Evolutionary conservation across 2,888 invertebrate genomes (phyloP).

Genomic region (Habroteleia sp.): DNA sequence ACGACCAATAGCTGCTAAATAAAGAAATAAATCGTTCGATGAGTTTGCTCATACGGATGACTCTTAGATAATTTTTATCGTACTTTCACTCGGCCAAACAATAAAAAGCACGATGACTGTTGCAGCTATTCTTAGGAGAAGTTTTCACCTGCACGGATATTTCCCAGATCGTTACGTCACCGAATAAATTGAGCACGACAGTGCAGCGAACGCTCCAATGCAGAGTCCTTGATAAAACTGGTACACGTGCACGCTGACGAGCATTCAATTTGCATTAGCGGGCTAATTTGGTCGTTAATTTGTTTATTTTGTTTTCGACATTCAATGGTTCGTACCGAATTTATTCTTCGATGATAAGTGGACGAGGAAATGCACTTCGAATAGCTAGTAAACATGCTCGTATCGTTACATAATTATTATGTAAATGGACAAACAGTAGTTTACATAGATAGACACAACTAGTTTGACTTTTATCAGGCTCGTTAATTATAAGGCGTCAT

Average conservation of each 20-base stretch:
- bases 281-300: slow-evolving; percentile 35
- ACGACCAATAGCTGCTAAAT: neutral
- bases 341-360: slow-evolving; percentile 7
- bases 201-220: slow-evolving; percentile 49
- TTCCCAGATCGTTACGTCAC: slow-evolving; percentile 57
- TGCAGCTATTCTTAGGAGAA: slow-evolving; percentile 29
- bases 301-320: slow-evolving; percentile 23
- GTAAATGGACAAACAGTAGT: too few relatives aligned
- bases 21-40: slow-evolving; percentile 26
- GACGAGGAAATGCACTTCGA: neutral
- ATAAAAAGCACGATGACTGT: slow-evolving; percentile 33
- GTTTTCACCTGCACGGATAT: slow-evolving; percentile 58
- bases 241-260: slow-evolving; percentile 19
- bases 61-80: slow-evolving; percentile 31
- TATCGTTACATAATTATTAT: too few relatives aligned
- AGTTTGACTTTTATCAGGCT: too few relatives aligned
- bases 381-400: too few relatives aligned
- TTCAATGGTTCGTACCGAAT: slow-evolving; percentile 9
- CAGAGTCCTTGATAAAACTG: slow-evolving; percentile 36
- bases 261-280: slow-evolving; percentile 40
- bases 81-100: slow-evolving; percentile 45
- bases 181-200: slow-evolving; percentile 51
- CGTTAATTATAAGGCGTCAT: too few relatives aligned
- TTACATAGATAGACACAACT: too few relatives aligned
- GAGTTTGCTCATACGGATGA: slow-evolving; percentile 21